Evolutionary conservation across 2,888 invertebrate species (phyloP), one percentile per base, ranked within the genome.

Genomic region (Plagodis pulveraria): DNA sequence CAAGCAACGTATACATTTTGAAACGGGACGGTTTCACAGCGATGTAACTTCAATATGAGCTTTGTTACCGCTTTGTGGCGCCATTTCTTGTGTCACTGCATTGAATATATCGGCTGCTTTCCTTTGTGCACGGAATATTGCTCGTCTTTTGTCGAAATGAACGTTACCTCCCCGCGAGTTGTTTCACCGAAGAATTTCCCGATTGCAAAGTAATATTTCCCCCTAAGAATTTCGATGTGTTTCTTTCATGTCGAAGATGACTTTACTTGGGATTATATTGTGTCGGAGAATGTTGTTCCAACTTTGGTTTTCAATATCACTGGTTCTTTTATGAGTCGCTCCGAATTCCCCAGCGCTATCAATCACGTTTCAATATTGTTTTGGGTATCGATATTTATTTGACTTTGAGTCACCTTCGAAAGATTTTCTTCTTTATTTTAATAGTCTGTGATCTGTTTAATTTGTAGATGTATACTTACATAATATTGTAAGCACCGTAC

Each of bases 161-260:
- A 90, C 88, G 89, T 87, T 86, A 87, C 90, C 90, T 87, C 82
- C 81, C 88, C 86, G 83, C 87, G 89, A 89, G 89, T 91, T 91
- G 91, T 91, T 91, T 90, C 91, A 87, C 81, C 76, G 69, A 89
- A 87, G 91, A 91, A 92, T 91, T 88, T 86, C 81, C 80, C 91
- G 90, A 91, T 91, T 91, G 90, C 87, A 90, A 91, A 92, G 91
- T 91, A 91, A 91, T 92, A 91, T 92, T 91, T 91, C 84, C 86
- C 86, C 89, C 87, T 85, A 91, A 91, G 91, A 91, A 91, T 89
- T 89, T 86, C 84, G 83, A 90, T 89, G 88, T 90, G 87, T 89
- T 91, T 87, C 89, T 91, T 92, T 91, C 80, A 89, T 88, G 85
- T 88, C 80, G 73, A 70, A 87, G 90, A 91, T 89, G 87, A 90